Conservation (phyloP, 2,113 vertebrate genomes). For the Ahaetulla prasina region DNA sequence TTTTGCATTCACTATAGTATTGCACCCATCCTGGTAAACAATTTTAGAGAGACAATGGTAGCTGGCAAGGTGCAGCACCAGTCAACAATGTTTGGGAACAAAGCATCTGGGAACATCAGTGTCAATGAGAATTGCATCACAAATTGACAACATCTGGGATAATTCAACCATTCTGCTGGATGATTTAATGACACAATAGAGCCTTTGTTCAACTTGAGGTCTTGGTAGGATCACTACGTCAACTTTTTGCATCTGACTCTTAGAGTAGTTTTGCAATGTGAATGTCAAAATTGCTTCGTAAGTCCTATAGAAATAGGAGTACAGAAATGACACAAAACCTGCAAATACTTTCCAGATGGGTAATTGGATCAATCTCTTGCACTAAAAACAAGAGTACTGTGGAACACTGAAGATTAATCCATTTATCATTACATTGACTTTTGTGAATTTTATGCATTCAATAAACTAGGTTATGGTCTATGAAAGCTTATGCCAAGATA, state of each 20-base stretch:
- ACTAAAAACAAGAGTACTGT: background rate
- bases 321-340: background rate
- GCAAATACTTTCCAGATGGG: background rate
- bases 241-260: background rate
- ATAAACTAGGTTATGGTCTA: background rate
- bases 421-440: background rate
- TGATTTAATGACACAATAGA: background rate
- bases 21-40: constrained; percentile 32
- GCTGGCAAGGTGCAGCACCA: constrained; percentile 47
- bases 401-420: background rate
- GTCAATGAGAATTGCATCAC: constrained; percentile 48
- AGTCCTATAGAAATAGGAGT: background rate
- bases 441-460: background rate
- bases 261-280: background rate
- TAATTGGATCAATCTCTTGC: background rate
- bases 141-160: constrained; percentile 29
- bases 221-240: background rate
- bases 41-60: constrained; percentile 60
- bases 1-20: constrained; percentile 12
- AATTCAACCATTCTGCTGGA: background rate
- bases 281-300: background rate
- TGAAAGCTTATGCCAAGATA: background rate
- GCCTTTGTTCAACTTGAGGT: background rate
- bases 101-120: constrained; percentile 39
- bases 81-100: constrained; percentile 61